Evolutionary conservation across 2,888 invertebrate species (phyloP).

Genomic region (Cylloceria caligata): DNA sequence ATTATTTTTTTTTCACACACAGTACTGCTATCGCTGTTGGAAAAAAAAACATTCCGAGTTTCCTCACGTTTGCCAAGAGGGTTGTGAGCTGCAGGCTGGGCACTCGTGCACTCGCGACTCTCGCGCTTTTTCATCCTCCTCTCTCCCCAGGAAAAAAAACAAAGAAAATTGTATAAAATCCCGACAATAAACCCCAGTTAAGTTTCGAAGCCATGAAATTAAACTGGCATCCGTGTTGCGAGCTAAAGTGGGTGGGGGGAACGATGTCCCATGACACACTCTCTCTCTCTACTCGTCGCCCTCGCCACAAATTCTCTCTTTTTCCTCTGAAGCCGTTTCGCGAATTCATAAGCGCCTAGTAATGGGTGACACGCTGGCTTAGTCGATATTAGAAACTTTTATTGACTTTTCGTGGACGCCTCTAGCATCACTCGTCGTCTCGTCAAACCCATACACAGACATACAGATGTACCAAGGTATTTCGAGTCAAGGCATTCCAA

Average conservation of each 20-base stretch:
- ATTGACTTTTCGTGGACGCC: slow-evolving; percentile 61
- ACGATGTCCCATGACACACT: slow-evolving; percentile 32
- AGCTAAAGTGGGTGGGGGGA: neutral
- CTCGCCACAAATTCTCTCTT: slow-evolving; percentile 16
- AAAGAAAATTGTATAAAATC: slow-evolving; percentile 66
- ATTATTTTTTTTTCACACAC: slow-evolving; percentile 58
- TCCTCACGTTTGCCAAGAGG: slow-evolving; percentile 60
- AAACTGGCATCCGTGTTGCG: slow-evolving; percentile 56
- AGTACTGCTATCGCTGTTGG: neutral
- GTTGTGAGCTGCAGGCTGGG: slow-evolving; percentile 31
- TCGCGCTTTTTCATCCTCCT: slow-evolving; percentile 15
- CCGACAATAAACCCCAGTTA: slow-evolving; percentile 66
- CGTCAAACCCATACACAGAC: neutral
- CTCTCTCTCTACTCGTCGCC: slow-evolving; percentile 12
- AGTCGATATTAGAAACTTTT: slow-evolving; percentile 65
- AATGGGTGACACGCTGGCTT: slow-evolving; percentile 8
- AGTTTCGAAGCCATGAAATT: slow-evolving; percentile 70
- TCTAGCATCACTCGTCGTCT: slow-evolving; percentile 31
- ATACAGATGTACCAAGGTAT: slow-evolving; percentile 10
- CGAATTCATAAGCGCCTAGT: slow-evolving; percentile 25
- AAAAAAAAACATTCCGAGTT: slow-evolving; percentile 60
- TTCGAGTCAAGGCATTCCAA: slow-evolving; percentile 28
- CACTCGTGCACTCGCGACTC: slow-evolving; percentile 25
- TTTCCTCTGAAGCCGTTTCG: slow-evolving; percentile 20
- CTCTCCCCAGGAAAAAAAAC: slow-evolving; percentile 29